A percentile compares a stretch with the other conserved stretches of the same genome.
phyloP scores from a whole-genome alignment of 2,888 invertebrate species.

The Acanthosepion esculentum region DNA sequence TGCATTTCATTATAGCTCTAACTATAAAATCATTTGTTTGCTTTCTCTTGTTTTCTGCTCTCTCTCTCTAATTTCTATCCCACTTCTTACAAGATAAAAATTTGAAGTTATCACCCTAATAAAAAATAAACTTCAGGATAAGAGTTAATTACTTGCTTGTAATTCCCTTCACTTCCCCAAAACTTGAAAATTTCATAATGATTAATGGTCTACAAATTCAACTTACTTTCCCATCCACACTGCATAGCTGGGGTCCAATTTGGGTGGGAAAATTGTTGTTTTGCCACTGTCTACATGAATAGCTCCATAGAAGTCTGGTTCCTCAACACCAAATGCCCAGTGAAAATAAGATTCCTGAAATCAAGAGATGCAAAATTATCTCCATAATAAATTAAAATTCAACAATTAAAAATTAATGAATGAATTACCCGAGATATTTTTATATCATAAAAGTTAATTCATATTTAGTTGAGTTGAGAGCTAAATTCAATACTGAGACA shows the following conservation, averaged over 20 bases:
- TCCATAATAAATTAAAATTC: neutral
- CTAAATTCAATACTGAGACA: too few species aligned
- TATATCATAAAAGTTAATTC: too few species aligned
- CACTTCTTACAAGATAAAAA: too few species aligned
- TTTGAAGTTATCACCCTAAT: too few species aligned
- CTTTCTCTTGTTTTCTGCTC: too few species aligned
- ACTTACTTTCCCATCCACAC: conserved; percentile 91
- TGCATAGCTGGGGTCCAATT: conserved; percentile 88
- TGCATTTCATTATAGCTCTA: too few species aligned
- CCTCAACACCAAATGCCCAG: conserved; percentile 95
- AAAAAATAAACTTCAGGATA: too few species aligned
- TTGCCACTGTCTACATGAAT: conserved; percentile 83
- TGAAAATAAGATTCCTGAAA: conserved; percentile 94
- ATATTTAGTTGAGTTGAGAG: too few species aligned
- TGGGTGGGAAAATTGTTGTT: conserved; percentile 88
- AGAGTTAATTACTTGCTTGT: too few species aligned
- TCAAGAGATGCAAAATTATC: neutral
- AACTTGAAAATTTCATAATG: neutral
- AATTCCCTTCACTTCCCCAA: neutral
- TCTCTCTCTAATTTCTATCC: too few species aligned
- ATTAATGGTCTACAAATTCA: neutral
- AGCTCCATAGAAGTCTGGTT: conserved; percentile 92
- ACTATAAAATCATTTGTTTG: too few species aligned
- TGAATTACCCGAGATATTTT: too few species aligned
- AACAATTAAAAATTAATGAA: neutral